Evolutionary conservation across 2,113 vertebrate species (phyloP), one percentile per base, ranked within the genome.

Genomic region (Phylloscopus trochiloides): DNA sequence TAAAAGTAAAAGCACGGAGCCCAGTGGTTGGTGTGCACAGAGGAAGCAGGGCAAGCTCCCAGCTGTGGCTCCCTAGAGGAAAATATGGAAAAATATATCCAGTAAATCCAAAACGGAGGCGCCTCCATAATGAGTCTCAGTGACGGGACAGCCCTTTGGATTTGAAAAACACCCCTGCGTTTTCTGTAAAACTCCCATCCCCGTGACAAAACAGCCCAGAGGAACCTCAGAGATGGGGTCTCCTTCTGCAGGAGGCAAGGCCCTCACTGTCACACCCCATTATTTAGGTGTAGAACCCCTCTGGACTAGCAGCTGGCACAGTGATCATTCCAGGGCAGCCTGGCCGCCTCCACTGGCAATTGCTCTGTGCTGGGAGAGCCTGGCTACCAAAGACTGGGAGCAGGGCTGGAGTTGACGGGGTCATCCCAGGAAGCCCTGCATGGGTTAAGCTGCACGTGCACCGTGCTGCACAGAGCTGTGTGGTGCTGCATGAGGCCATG

Each of bases 391-490:
- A 80, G 38, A 17, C 1, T 42, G 34, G 47, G 21, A 86, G 43
- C 0, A 0, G 45, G n/a, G 59, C 54, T 62, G 78, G 71, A 71
- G 67, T 29, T 72, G 22, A 14, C 51, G 0, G 0, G 12, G 51
- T 43, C 0, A 0, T 58, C 47, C 24, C 18, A 3, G 83, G 34
- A 14, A 75, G 20, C 15, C 10, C 75, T 0, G 5, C 0, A 0
- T 14, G 71, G 71, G 71, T 72, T 68, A 25, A 67, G 6, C 66
- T 47, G 29, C 48, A 11, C 2, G 0, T 12, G 59, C 28, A 8
- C 0, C 0, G 55, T 36, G 54, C 58, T 50, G 26, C 14, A 1
- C 13, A 43, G 26, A 34, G 61, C 40, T 31, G 11, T 15, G 5
- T 2, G 14, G 20, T 66, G 84, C 77, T 48, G 0, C 4, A 0